Base-by-base conservation (phyloP, 2,888 invertebrate species). In the Agrochola macilenta region DNA sequence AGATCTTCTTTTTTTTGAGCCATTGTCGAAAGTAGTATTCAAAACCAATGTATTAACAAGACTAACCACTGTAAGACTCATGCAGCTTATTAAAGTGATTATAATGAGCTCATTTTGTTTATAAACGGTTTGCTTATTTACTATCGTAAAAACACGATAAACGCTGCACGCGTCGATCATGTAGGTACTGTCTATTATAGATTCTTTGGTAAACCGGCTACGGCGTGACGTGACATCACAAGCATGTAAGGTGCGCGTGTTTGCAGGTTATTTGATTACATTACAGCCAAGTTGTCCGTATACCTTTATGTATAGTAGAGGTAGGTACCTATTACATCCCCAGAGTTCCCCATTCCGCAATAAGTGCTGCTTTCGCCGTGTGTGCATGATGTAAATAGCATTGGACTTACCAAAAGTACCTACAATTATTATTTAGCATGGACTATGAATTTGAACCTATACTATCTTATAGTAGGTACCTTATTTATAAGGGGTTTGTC, bases 1-100 rank as follows among this genome's bases (percentile, higher is more conserved):
- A 98, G 91, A 84, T 96, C 95, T 77, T 89, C 87, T 85, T 93
- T 95, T 74, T 87, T 89, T 84, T 88, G 86, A 58, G 95, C 91
- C 96, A 96, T 96, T 87, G 89, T 93, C 72, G 76, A 68, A 76
- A 61, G 66, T 74, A 70, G 68, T 49, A 79, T 39, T 70, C 79
- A 52, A 74, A 76, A 30, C 70, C 64, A 81, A 70, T 69, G 64
- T 68, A 66, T 54, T 70, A 81, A 71, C 75, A 70, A 72, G 57
- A 88, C 76, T 85, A 82, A 75, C 46, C 79, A 76, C 72, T 71
- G 57, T 74, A 68, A 64, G 72, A 76, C 76, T 75, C 63, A 17
- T 77, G 80, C 71, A 79, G 64, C 66, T 65, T 76, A 77, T n/a
- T 74, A 69, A 58, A 74, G 43, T 61, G 58, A 84, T 72, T 79